Conservation (phyloP, 2,797 vertebrate species). For the Kryptolebias ocellatus region DNA sequence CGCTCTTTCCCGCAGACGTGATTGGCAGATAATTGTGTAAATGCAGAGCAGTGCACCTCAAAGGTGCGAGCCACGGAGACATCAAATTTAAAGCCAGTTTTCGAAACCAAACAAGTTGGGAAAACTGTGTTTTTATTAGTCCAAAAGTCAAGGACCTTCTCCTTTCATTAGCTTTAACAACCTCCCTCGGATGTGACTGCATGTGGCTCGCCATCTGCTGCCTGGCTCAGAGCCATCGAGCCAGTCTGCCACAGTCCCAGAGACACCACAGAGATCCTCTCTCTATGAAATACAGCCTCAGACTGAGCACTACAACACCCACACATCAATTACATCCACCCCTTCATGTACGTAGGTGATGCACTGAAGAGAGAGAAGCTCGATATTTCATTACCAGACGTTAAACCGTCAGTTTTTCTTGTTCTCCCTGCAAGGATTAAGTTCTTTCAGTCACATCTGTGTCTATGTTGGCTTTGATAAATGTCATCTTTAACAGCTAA, state of each 20-base stretch:
- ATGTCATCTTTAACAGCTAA: too few relatives aligned
- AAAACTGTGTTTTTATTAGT: conserved; percentile 46
- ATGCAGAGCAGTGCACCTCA: conserved; percentile 2
- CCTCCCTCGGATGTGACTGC: conserved; percentile 74
- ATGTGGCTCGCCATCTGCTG: conserved; percentile 84
- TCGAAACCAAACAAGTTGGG: conserved; percentile 27
- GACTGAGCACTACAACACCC: conserved; percentile 35
- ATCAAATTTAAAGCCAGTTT: conserved; percentile 19
- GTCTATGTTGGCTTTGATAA: conserved; percentile 40
- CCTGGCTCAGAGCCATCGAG: conserved; percentile 81
- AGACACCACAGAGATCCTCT: conserved; percentile 67
- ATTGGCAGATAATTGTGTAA: conserved; percentile 29
- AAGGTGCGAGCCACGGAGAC: background rate
- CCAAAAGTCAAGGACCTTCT: conserved; percentile 70
- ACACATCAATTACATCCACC: conserved; percentile 61
- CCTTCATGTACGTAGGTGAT: conserved; percentile 42
- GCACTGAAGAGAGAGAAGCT: conserved; percentile 30
- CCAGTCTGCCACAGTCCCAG: conserved; percentile 60
- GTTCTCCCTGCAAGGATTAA: conserved; percentile 49
- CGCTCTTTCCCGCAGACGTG: conserved; percentile 32
- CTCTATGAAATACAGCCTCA: conserved; percentile 50
- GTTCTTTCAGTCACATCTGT: conserved; percentile 62
- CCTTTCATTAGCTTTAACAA: conserved; percentile 76
- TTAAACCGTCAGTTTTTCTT: conserved; percentile 42
- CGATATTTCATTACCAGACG: conserved; percentile 34